phyloP scores from a whole-genome alignment of 2,797 vertebrate species.

The Microtus obscurus region DNA sequence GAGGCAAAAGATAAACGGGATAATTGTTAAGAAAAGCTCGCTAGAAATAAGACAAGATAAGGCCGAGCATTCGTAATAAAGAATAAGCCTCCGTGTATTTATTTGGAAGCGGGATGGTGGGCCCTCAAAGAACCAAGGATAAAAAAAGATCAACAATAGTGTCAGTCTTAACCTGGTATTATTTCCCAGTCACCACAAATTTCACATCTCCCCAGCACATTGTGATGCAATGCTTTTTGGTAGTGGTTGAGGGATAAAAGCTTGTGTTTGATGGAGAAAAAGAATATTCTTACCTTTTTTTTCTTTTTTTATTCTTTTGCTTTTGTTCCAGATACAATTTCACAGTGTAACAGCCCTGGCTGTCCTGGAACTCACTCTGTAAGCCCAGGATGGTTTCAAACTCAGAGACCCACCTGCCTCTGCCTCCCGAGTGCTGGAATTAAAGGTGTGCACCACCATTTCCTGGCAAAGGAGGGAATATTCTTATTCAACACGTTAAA shows the following conservation, averaged over 20 bases:
- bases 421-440: neutral
- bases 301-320: neutral
- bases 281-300: no score
- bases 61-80: neutral
- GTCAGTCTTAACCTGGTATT: slow-evolving; percentile 29
- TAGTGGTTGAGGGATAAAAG: neutral
- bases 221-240: slow-evolving; percentile 13
- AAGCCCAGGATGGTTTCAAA: neutral
- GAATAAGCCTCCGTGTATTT: neutral
- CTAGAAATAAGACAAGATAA: neutral
- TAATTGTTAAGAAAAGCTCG: neutral
- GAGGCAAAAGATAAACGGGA: neutral
- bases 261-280: neutral
- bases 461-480: neutral
- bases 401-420: neutral
- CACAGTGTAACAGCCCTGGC: neutral
- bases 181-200: slow-evolving; percentile 11
- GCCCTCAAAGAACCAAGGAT: neutral
- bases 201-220: neutral
- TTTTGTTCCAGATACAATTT: neutral
- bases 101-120: neutral
- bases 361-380: neutral
- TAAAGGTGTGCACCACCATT: neutral
- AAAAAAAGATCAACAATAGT: neutral
- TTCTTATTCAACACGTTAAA: neutral